These are phyloP conservation scores for Agrilus cyanescens DNA, from an alignment of 2,888 invertebrate genomes.

Conservation along the genomic window DNA sequence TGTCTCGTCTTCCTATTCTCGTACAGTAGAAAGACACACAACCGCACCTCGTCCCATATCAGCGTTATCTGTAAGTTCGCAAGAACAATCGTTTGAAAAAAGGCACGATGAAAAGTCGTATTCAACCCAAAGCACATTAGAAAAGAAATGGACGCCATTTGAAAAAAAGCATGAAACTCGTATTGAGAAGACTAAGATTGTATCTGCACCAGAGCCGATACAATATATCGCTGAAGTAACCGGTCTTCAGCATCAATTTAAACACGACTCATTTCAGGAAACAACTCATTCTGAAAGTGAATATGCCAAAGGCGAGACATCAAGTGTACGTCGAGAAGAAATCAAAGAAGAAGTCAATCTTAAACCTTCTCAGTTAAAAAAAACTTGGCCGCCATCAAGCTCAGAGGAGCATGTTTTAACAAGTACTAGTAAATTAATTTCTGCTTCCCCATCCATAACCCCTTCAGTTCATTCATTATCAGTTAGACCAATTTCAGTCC, in stretches of 20 bases:
- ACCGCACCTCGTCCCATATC: conserved; percentile 29
- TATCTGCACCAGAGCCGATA: conserved; percentile 12
- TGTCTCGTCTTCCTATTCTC: conserved; percentile 13
- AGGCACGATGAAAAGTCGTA: conserved; percentile 28
- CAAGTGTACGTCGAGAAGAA: conserved; percentile 13
- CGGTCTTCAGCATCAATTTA: conserved; percentile 22
- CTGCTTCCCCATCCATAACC: conserved; percentile 18
- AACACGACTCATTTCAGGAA: conserved; percentile 17
- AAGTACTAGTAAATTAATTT: conserved; percentile 35
- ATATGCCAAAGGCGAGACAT: conserved; percentile 2
- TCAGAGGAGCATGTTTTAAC: conserved; percentile 26
- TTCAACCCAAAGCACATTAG: conserved; percentile 30
- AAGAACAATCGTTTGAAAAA: conserved; percentile 32
- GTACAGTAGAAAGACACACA: conserved; percentile 15
- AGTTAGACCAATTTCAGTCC: conserved; percentile 33
- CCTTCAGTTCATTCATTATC: conserved; percentile 23
- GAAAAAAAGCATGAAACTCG: conserved; percentile 19
- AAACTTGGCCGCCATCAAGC: conserved; percentile 36
- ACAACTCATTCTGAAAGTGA: neutral
- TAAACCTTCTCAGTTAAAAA: conserved; percentile 37
- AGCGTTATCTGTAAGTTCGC: conserved; percentile 36
- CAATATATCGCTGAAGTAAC: conserved; percentile 36
- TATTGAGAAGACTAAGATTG: conserved; percentile 21
- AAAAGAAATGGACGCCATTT: conserved; percentile 31
- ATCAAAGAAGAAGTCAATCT: conserved; percentile 32